Evolutionary conservation across 2,888 invertebrate genomes (phyloP).

Genomic region (Ophioninae sp.): DNA sequence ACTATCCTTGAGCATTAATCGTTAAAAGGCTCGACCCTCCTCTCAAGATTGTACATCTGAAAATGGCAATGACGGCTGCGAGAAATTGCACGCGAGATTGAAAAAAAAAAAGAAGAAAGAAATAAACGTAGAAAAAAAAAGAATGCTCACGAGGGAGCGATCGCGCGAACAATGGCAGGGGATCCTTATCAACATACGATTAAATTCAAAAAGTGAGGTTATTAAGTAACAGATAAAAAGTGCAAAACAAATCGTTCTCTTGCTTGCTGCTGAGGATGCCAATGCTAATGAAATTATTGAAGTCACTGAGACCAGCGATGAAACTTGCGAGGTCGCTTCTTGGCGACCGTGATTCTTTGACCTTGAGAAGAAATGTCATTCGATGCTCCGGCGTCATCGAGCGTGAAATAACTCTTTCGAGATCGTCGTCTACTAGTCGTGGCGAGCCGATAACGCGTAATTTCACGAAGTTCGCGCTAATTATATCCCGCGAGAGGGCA

Average conservation of each 20-base stretch:
- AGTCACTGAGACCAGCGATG: conserved; percentile 31
- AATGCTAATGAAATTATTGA: conserved; percentile 31
- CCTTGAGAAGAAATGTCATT: conserved; percentile 43
- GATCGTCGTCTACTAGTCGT: conserved; percentile 14
- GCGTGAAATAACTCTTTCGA: conserved; percentile 38
- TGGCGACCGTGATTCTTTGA: conserved; percentile 13
- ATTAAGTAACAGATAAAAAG: conserved; percentile 20
- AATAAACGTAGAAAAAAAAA: conserved; percentile 16
- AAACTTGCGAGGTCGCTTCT: conserved; percentile 34
- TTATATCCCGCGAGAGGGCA: conserved; percentile 50
- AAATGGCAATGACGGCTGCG: conserved; percentile 32
- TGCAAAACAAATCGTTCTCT: neutral
- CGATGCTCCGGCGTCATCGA: conserved; percentile 31
- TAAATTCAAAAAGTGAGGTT: conserved; percentile 38
- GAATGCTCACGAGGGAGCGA: conserved; percentile 34
- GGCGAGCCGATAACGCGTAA: conserved; percentile 29
- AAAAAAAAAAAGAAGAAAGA: conserved; percentile 16
- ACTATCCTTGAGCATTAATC: neutral
- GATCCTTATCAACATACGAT: conserved; percentile 51
- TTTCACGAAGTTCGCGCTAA: conserved; percentile 54
- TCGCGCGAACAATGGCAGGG: conserved; percentile 52
- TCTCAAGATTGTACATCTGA: conserved; percentile 14
- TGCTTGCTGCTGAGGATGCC: conserved; percentile 23
- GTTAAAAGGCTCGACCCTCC: neutral
- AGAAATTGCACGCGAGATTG: conserved; percentile 37